phyloP scores from a whole-genome alignment of 2,113 vertebrate genomes.

The Oplegnathus fasciatus region DNA sequence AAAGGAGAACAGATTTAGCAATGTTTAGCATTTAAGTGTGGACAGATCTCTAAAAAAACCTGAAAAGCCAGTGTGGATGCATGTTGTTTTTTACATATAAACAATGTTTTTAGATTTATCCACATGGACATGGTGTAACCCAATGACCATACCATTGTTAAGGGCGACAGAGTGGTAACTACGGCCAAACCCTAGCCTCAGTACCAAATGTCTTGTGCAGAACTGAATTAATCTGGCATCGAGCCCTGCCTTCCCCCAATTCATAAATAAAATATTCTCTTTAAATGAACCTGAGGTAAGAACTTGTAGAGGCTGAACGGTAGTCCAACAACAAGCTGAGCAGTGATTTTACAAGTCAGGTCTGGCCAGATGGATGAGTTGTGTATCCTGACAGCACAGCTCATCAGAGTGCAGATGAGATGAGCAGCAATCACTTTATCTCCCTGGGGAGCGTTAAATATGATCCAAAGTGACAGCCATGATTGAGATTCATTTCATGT shows the following conservation, averaged over 20 bases:
- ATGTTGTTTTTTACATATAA: too few species aligned
- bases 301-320: background rate
- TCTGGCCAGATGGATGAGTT: background rate
- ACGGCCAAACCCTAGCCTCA: background rate
- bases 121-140: too few species aligned
- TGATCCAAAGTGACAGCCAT: slow-evolving; percentile 48
- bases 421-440: slow-evolving; percentile 37
- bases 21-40: background rate
- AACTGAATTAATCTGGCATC: background rate
- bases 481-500: slow-evolving; percentile 51
- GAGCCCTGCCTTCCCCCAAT: background rate
- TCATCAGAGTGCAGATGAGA: slow-evolving; percentile 28
- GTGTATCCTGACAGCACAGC: background rate
- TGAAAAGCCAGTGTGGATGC: too few species aligned
- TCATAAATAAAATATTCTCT: slow-evolving; percentile 27
- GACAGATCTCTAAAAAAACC: too few species aligned
- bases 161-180: background rate
- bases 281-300: background rate
- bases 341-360: slow-evolving; percentile 2
- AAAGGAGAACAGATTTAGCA: background rate
- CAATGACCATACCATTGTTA: too few species aligned
- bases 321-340: background rate
- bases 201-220: background rate
- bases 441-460: slow-evolving; percentile 24
- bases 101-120: too few species aligned